Conservation (phyloP, 2,113 vertebrate genomes). For the Hydrochoerus hydrochaeris region DNA sequence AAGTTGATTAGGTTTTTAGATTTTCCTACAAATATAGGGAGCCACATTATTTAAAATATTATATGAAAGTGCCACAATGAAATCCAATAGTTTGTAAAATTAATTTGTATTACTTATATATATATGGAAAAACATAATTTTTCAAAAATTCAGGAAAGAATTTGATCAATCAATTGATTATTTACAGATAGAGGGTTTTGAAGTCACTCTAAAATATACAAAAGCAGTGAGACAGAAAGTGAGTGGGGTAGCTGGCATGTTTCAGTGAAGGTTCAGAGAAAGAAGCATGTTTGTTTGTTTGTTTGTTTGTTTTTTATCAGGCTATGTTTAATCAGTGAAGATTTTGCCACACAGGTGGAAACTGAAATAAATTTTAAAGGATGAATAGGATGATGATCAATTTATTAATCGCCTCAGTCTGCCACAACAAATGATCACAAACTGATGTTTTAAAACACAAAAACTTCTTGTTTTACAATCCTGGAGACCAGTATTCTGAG, state of each 20-base stretch:
- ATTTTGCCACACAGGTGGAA: background rate
- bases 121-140: background rate
- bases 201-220: background rate
- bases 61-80: background rate
- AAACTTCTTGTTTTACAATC: background rate
- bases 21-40: background rate
- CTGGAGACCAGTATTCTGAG: background rate
- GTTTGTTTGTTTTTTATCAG: background rate
- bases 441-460: background rate
- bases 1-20: background rate
- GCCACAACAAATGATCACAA: background rate
- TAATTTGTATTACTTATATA: background rate
- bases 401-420: background rate
- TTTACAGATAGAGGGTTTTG: background rate
- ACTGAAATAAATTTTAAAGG: background rate
- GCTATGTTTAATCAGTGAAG: background rate
- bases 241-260: background rate
- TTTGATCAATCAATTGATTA: background rate
- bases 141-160: background rate
- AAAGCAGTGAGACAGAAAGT: background rate
- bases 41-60: background rate
- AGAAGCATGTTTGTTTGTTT: background rate
- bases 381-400: background rate
- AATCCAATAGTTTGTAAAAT: background rate
- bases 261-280: background rate